Evolutionary conservation across 1,140 invertebrate species (phyloP).

Genomic region (Hypsibius dujardini): DNA sequence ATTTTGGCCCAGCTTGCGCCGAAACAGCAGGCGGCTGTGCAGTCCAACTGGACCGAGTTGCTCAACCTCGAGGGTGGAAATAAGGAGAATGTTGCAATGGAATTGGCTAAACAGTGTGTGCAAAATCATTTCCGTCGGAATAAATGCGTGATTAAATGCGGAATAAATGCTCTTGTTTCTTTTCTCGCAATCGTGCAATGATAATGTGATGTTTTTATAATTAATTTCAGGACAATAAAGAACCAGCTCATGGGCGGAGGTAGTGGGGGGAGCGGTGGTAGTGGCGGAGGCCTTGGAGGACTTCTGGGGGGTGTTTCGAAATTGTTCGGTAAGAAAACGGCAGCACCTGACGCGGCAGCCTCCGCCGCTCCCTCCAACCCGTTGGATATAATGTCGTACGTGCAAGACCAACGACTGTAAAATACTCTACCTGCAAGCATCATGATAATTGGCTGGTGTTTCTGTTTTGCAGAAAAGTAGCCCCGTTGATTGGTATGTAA

Average conservation of each 20-base stretch:
- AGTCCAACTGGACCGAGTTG: constrained; percentile 10
- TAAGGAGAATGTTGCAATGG: constrained; percentile 15
- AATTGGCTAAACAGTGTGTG: constrained; percentile 15
- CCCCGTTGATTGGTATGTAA: background rate
- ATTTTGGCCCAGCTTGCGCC: background rate
- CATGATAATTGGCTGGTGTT: background rate
- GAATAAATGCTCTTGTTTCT: too few relatives aligned
- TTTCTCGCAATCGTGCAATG: too few relatives aligned
- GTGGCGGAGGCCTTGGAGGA: background rate
- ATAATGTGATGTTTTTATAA: too few relatives aligned
- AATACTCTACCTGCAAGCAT: background rate
- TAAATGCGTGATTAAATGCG: too few relatives aligned
- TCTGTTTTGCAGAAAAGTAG: background rate
- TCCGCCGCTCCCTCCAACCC: background rate
- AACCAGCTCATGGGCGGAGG: background rate
- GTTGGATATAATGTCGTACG: background rate
- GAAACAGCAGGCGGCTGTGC: background rate
- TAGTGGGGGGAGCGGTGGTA: background rate
- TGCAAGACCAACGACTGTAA: background rate
- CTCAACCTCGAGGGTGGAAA: background rate
- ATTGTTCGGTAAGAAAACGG: constrained; percentile 7
- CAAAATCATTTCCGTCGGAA: background rate
- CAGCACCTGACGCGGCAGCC: background rate
- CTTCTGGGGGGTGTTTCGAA: background rate
- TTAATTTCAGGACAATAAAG: background rate